phyloP scores from a whole-genome alignment of 2,113 vertebrate species.

The Sardina pilchardus region DNA sequence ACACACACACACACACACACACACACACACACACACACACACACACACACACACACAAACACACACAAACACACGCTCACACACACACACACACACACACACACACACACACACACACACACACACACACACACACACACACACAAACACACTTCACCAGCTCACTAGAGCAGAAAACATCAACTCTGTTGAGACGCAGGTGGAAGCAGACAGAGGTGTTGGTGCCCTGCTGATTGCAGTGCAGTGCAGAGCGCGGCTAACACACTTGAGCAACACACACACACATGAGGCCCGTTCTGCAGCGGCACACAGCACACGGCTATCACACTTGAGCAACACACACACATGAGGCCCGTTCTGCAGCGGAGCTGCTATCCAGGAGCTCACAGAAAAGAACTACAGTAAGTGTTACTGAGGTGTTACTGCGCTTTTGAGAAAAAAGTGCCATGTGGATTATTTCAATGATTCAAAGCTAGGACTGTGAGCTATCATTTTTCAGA shows the following conservation, averaged over 20 bases:
- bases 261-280: no score
- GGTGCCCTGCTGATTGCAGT: neutral
- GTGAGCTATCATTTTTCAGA: neutral
- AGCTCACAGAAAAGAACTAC: neutral
- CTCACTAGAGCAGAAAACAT: neutral
- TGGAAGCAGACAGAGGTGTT: neutral
- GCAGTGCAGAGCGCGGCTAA: neutral
- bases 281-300: neutral
- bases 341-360: neutral
- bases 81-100: no score
- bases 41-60: no score
- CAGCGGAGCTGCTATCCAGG: neutral
- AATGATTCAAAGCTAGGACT: neutral
- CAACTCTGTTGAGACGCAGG: neutral
- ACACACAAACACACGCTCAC: no score
- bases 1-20: no score
- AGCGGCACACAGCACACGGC: neutral
- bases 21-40: no score
- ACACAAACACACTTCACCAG: neutral
- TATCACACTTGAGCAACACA: no score
- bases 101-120: no score
- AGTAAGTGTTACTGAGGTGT: neutral
- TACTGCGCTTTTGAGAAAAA: neutral
- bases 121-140: no score
- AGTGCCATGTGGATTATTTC: neutral